Conservation (phyloP, 37 sponge, comb jelly and placozoan genomes). For the Oopsacas minuta region DNA sequence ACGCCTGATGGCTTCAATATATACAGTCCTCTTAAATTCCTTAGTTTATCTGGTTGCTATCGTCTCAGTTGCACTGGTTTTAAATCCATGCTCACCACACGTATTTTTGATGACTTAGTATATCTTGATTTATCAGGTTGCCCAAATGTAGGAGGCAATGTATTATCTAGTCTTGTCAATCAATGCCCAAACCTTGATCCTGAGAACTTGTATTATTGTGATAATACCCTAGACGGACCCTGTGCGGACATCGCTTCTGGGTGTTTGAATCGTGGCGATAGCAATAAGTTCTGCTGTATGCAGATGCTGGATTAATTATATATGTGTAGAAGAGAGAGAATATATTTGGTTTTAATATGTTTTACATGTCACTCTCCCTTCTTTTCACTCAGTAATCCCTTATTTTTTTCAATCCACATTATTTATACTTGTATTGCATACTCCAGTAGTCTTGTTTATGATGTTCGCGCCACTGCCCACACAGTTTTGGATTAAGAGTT, state of each 20-base stretch:
- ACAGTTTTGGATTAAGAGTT: too few species aligned
- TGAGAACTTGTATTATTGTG: conserved; percentile 70
- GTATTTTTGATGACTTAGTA: background rate
- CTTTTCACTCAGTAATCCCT: too few species aligned
- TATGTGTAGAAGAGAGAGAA: background rate
- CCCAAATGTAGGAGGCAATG: conserved; percentile 27
- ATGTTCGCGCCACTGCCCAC: too few species aligned
- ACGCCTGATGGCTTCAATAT: background rate
- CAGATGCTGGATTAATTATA: background rate
- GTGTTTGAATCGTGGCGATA: conserved; percentile 35
- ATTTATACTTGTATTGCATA: too few species aligned
- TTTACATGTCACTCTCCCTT: too few species aligned
- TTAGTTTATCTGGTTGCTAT: background rate
- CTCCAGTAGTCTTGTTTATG: too few species aligned
- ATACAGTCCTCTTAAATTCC: background rate
- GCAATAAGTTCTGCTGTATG: background rate
- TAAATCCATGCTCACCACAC: background rate
- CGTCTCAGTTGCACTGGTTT: background rate
- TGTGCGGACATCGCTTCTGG: conserved; percentile 50
- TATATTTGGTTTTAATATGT: background rate
- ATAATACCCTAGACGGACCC: conserved; percentile 65
- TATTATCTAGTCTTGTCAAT: conserved; percentile 28
- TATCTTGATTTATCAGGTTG: conserved; percentile 67
- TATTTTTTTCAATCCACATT: too few species aligned
- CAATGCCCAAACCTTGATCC: conserved; percentile 43